phyloP scores from a whole-genome alignment of 2,113 vertebrate species.

The Miniopterus natalensis region DNA sequence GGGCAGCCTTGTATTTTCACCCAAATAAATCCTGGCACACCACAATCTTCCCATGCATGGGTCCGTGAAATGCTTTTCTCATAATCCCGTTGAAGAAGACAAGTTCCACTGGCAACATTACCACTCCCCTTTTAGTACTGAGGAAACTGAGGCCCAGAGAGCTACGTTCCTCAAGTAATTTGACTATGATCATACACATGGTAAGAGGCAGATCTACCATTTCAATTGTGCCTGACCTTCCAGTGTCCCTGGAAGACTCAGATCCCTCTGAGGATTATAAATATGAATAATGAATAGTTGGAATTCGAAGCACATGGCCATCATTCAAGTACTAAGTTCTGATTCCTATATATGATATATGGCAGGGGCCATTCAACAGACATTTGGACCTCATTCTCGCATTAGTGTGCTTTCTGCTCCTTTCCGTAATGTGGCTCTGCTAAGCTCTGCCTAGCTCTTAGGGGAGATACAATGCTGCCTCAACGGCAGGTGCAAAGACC shows the following conservation, averaged over 20 bases:
- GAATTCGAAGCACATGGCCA: not conserved
- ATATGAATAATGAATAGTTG: not conserved
- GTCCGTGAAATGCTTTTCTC: not conserved
- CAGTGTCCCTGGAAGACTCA: not conserved
- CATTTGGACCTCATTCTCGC: conserved; percentile 3
- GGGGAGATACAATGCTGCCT: not conserved
- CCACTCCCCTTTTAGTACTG: not conserved
- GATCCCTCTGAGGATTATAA: not conserved
- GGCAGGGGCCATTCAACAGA: not conserved
- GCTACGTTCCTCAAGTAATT: not conserved
- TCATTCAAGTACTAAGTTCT: not conserved
- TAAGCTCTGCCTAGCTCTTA: not conserved
- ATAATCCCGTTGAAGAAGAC: not conserved
- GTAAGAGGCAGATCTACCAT: not conserved
- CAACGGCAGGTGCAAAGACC: not conserved
- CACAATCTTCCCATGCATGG: not conserved
- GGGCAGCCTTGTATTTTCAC: not conserved
- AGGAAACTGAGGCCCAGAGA: not conserved
- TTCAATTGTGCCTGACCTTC: not conserved
- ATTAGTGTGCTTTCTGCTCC: not conserved
- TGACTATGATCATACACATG: not conserved
- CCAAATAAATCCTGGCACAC: not conserved
- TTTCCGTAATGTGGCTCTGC: not conserved
- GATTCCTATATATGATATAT: not conserved
- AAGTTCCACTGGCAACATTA: not conserved